Evolutionary conservation across 1,140 invertebrate genomes (phyloP), one percentile per base, ranked within the genome.

Genomic region (Diachasmimorpha longicaudata): DNA sequence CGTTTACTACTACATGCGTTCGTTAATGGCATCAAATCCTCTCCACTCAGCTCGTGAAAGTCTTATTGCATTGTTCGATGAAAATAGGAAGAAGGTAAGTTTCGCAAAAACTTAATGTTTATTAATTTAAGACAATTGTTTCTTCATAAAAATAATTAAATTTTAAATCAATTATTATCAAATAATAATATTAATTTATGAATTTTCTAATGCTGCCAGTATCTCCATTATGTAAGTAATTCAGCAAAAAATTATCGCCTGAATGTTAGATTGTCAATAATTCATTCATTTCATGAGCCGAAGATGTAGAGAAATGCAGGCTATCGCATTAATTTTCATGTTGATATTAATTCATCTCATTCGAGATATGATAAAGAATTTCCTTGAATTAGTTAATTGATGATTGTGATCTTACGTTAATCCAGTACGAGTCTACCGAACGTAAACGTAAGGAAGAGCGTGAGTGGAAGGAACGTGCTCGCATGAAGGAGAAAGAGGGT

Each of bases 1-100:
- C n/a, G 96, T 98, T 13, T 99, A 98, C 89, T 98, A 96, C 87
- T 98, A 98, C 85, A 97, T 98, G 93, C 91, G 97, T 81, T 97
- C 97, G 88, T 90, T 98, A 70, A 95, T 97, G 91, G 95, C 96
- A 42, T 97, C 96, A 19, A 98, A 97, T 91, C 96, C 97, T 10
- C 95, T 98, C 83, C 92, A 94, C 74, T 96, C 96, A 11, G 96
- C 97, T 11, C 93, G 93, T 79, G 96, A 98, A 90, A 95, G 94
- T 87, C 90, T 99, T 6, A 92, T 95, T 80, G 93, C 93, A 14
- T 90, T 98, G 75, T 98, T 98, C 88, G 96, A 98, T 88, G 97
- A 98, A 89, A 97, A 96, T 80, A 93, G 96, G 36, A 97, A 96
- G 90, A 97, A 96, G 93, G 96, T 97, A 90, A 83, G 81, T 39